A percentile compares a stretch with the other conserved stretches of the same genome.
Evolutionary conservation across 2,113 vertebrate species (phyloP).

Genomic region (Microtus richardsoni): DNA sequence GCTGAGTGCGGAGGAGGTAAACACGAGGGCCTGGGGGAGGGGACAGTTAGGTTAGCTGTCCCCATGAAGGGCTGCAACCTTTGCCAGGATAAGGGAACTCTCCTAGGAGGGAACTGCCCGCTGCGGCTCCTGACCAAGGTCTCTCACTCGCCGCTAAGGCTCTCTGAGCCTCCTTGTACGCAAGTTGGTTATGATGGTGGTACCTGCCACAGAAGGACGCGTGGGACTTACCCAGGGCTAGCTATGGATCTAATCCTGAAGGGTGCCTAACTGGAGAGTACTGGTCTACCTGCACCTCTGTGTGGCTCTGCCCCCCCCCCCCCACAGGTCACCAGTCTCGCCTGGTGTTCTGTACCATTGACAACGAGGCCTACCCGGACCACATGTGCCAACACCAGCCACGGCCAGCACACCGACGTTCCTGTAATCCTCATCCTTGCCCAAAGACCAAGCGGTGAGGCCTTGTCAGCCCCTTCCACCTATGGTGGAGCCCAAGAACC

Average conservation of each 20-base stretch:
- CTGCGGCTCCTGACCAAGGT: accelerated
- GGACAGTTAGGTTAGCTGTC: accelerated
- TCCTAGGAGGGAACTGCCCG: background rate
- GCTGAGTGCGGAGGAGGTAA: slow-evolving; percentile 94
- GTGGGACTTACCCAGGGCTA: background rate
- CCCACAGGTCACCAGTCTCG: slow-evolving; percentile 94
- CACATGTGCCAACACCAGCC: slow-evolving; percentile 90
- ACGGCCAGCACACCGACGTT: slow-evolving; percentile 88
- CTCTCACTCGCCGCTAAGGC: background rate
- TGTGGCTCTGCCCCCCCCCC: background rate
- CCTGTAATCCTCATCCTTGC: slow-evolving; percentile 92
- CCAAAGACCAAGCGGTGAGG: slow-evolving; percentile 92
- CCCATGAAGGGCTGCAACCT: background rate
- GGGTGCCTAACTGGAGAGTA: background rate
- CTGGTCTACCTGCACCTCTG: background rate
- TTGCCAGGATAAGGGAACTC: background rate
- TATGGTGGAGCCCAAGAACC: background rate
- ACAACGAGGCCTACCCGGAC: slow-evolving; percentile 93
- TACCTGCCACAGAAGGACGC: background rate
- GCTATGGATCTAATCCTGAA: accelerated
- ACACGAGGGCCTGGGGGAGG: background rate
- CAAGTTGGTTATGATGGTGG: background rate
- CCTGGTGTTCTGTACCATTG: slow-evolving; percentile 93
- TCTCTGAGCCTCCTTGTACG: background rate
- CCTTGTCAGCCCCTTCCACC: background rate